These are phyloP conservation scores for Narcine bancroftii DNA, from an alignment of 2,113 vertebrate species.

Conservation along the genomic window DNA sequence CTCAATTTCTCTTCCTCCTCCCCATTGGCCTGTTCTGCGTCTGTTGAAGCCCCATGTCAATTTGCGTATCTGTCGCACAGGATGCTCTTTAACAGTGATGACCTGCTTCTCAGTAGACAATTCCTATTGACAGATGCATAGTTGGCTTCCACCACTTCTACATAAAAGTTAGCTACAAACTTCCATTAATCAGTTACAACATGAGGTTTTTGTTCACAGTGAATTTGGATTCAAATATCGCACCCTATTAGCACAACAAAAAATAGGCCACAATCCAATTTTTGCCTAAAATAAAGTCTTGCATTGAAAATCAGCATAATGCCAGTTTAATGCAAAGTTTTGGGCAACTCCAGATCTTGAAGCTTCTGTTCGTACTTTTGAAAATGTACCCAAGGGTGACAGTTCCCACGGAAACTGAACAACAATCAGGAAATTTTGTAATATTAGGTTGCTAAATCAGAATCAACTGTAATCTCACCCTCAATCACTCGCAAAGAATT, in stretches of 20 bases:
- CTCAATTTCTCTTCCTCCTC: background rate
- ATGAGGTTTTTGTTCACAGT: no score
- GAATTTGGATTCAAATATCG: no score
- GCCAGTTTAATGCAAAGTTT: background rate
- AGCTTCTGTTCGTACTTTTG: background rate
- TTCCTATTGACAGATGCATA: no score
- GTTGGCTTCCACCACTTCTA: no score
- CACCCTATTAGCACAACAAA: no score
- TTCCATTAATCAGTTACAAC: no score
- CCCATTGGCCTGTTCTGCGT: background rate
- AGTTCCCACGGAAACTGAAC: background rate
- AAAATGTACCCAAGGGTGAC: background rate
- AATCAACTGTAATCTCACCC: background rate
- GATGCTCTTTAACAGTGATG: background rate
- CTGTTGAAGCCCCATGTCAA: background rate
- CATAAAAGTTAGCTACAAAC: no score
- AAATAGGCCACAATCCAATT: no score
- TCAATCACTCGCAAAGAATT: background rate
- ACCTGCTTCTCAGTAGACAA: background rate
- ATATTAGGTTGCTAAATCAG: background rate
- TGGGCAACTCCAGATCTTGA: background rate
- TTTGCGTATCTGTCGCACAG: background rate
- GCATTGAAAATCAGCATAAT: background rate
- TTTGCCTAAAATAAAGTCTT: background rate
- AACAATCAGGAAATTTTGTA: background rate